Base-by-base conservation (phyloP, 2,797 vertebrate species). In the Hemibagrus guttatus region DNA sequence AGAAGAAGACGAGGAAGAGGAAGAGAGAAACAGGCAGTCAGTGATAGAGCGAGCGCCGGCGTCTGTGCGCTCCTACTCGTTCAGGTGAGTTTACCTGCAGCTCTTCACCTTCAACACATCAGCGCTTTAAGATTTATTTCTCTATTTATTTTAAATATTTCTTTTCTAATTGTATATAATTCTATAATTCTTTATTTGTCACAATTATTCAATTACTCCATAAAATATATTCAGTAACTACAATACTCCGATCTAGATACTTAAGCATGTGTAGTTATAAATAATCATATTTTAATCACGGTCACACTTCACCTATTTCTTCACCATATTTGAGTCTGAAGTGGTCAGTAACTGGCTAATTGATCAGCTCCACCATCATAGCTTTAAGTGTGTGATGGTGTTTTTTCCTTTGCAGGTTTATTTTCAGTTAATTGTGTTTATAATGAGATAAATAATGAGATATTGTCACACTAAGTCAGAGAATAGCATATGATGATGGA, bases 1-100 rank as follows among this genome's bases (percentile, higher is more conserved):
- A 23, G 79, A 86, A 13, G 87, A 90, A 31, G 91, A 91, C 5
- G 92, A 93, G 17, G 92, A 90, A 7, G 91, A 92, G 19, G 93
- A 93, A 17, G 91, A 92, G 1, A 68, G 92, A 91, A 92, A 59
- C 1, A 93, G 93, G 69, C 87, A 92, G 80, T 95, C 95, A 21
- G 91, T 95, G 85, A 91, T 96, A n/a, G 93, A 94, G 49, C 91
- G 94, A 87, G 94, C 95, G 0, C 90, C 94, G 39, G 92, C 94
- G 46, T 95, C 95, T 14, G 93, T 95, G 81, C 91, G 95, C 85
- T 95, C 95, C 19, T 81, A 94, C 84, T 95, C 95, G 61, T 96
- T 95, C 82, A 95, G 95, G 95, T 96, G 87, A 93, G 93, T 76
- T 63, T 1, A 31, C 52, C 75, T 80, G 21, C 72, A n/a, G 2